Evolutionary conservation across 2,797 vertebrate genomes (phyloP).

Genomic region (Acanthornis magna): DNA sequence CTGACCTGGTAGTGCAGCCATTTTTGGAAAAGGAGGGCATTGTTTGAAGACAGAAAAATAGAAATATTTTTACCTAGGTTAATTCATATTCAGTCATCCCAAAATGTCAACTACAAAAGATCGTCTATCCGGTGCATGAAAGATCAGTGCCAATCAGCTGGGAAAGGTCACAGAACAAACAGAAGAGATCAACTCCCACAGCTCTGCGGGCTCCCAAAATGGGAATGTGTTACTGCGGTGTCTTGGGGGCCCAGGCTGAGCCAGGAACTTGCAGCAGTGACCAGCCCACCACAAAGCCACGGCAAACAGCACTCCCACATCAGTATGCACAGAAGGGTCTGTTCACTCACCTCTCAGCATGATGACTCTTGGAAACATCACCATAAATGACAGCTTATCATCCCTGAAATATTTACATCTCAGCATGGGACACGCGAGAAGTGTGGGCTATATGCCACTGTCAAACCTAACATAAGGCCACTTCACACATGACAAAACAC

Average conservation of each 20-base stretch:
- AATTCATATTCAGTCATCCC: slow-evolving; percentile 52
- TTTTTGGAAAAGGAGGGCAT: slow-evolving; percentile 30
- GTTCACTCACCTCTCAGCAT: slow-evolving; percentile 21
- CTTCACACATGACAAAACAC: slow-evolving; percentile 29
- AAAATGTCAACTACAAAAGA: slow-evolving; percentile 57
- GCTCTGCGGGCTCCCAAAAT: not conserved
- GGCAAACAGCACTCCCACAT: not conserved
- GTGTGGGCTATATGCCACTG: not conserved
- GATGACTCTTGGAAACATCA: not conserved
- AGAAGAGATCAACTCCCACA: slow-evolving; percentile 12
- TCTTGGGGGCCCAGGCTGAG: not conserved
- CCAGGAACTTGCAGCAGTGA: not conserved
- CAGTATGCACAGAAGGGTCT: not conserved
- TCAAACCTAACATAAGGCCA: slow-evolving; percentile 23
- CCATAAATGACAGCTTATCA: slow-evolving; percentile 5
- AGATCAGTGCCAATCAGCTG: slow-evolving; percentile 54
- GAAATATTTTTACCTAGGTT: slow-evolving; percentile 35
- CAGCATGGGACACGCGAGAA: not conserved
- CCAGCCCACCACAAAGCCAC: not conserved
- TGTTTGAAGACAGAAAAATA: slow-evolving; percentile 17
- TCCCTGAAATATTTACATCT: slow-evolving; percentile 34
- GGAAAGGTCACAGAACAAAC: slow-evolving; percentile 60
- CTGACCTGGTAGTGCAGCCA: not conserved
- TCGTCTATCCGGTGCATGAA: not conserved
- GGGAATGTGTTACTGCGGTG: not conserved